Percentiles rank a stretch among this genome's conserved stretches.
phyloP scores from a whole-genome alignment of 2,113 vertebrate genomes.

The Oncorhynchus nerka region DNA sequence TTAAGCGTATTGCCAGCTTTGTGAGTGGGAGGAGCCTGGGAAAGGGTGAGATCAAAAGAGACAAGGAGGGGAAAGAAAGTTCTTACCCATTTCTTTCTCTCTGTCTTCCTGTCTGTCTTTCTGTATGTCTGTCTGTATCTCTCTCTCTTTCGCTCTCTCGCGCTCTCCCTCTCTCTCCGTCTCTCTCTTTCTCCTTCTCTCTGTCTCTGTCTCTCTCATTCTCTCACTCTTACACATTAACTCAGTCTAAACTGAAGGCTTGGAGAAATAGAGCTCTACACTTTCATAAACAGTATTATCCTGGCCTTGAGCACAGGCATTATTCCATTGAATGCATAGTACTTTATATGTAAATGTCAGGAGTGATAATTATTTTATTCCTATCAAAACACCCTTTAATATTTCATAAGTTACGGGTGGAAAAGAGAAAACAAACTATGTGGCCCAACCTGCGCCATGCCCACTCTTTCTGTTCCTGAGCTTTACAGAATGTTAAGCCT shows the following conservation, averaged over 20 bases:
- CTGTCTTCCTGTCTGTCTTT: not conserved
- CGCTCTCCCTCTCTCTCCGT: too few relatives aligned
- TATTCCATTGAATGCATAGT: constrained; percentile 57
- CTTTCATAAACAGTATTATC: constrained; percentile 51
- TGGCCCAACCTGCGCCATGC: constrained; percentile 19
- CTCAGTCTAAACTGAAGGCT: constrained; percentile 8
- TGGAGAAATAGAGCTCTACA: not conserved
- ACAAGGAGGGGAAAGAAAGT: too few relatives aligned
- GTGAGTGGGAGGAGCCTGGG: too few relatives aligned
- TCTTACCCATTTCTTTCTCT: too few relatives aligned
- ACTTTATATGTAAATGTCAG: constrained; percentile 70
- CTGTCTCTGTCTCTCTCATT: not conserved
- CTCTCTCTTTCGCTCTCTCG: too few relatives aligned
- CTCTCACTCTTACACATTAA: not conserved
- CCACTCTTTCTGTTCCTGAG: constrained; percentile 39
- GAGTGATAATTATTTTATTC: constrained; percentile 64
- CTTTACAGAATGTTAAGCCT: constrained; percentile 51
- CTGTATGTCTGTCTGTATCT: not conserved
- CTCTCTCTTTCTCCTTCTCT: too few relatives aligned
- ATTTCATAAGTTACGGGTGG: constrained; percentile 60
- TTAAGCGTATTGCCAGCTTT: too few relatives aligned
- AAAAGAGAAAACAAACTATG: constrained; percentile 48
- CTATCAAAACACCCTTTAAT: constrained; percentile 65
- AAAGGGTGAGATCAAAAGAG: too few relatives aligned
- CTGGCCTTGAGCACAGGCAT: constrained; percentile 56